phyloP scores from a whole-genome alignment of 2,888 invertebrate species.

The Drosophila gaucha region DNA sequence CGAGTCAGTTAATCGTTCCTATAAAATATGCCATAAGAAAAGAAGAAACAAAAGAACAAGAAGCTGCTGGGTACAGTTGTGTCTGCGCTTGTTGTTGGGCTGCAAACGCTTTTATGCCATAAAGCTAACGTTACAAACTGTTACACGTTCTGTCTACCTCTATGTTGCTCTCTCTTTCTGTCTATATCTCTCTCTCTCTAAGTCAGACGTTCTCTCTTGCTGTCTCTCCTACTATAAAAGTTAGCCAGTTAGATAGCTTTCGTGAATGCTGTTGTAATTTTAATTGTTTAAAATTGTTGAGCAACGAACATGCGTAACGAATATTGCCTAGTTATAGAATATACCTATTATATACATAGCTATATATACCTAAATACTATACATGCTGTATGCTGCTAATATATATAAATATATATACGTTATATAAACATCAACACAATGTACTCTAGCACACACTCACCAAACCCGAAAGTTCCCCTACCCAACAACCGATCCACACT shows the following conservation, averaged over 20 bases:
- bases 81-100: constrained; percentile 44
- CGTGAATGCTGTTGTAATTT: constrained; percentile 75
- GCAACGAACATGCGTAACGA: constrained; percentile 71
- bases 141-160: constrained; percentile 20
- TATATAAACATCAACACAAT: constrained; percentile 46
- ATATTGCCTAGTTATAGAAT: constrained; percentile 71
- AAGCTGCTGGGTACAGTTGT: constrained; percentile 53
- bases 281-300: constrained; percentile 66
- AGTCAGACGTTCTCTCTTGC: constrained; percentile 8
- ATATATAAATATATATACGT: constrained; percentile 29
- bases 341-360: constrained; percentile 51
- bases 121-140: constrained; percentile 21
- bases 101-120: constrained; percentile 26
- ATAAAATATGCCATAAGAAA: constrained; percentile 33
- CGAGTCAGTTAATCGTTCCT: constrained; percentile 42
- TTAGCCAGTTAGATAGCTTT: constrained; percentile 59
- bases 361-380: constrained; percentile 42
- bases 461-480: constrained; percentile 10
- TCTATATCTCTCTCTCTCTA: constrained; percentile 17
- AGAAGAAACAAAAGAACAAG: constrained; percentile 1
- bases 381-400: constrained; percentile 56
- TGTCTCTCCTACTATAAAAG: constrained; percentile 21
- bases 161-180: constrained; percentile 24
- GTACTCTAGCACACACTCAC: constrained; percentile 59
- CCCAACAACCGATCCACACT: constrained; percentile 23